phyloP scores from a whole-genome alignment of 1,140 invertebrate genomes.

The Saccostrea glomerata region DNA sequence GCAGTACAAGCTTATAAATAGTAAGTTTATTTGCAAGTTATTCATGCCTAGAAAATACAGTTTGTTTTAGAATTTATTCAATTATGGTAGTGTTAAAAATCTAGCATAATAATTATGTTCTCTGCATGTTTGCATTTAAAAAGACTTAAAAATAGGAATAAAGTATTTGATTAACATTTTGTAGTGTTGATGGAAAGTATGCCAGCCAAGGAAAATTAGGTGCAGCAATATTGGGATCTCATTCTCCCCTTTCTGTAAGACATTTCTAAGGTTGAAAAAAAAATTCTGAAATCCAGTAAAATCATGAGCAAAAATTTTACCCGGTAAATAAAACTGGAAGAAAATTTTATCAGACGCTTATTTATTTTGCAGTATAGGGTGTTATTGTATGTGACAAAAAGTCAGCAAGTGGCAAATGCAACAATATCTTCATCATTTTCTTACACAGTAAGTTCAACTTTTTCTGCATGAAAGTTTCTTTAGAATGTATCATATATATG shows the following conservation, averaged over 20 bases:
- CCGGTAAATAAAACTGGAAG: not conserved
- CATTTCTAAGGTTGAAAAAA: not conserved
- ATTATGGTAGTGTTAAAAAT: too few relatives aligned
- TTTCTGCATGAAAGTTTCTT: not conserved
- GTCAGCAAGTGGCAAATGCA: conserved; percentile 77
- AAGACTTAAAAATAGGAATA: too few relatives aligned
- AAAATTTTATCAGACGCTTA: not conserved
- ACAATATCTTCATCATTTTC: conserved; percentile 73
- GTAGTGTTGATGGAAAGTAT: conserved; percentile 77
- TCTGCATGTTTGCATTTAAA: too few relatives aligned
- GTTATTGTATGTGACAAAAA: conserved; percentile 78
- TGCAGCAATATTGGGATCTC: conserved; percentile 75
- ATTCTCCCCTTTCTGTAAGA: conserved; percentile 73
- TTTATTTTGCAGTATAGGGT: conserved; percentile 76
- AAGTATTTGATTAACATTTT: not conserved
- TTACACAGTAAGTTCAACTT: conserved; percentile 74
- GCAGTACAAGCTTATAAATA: conserved; percentile 77
- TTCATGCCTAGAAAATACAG: not conserved
- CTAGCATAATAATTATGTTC: too few relatives aligned
- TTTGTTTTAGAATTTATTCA: not conserved
- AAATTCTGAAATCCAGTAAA: not conserved
- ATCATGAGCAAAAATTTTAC: not conserved
- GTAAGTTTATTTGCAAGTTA: conserved; percentile 64
- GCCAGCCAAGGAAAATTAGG: conserved; percentile 78
- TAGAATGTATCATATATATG: too few relatives aligned